Percentiles rank a stretch among this genome's conserved stretches.
phyloP scores from a whole-genome alignment of 2,888 invertebrate species.

The Luffia ferchaultella region DNA sequence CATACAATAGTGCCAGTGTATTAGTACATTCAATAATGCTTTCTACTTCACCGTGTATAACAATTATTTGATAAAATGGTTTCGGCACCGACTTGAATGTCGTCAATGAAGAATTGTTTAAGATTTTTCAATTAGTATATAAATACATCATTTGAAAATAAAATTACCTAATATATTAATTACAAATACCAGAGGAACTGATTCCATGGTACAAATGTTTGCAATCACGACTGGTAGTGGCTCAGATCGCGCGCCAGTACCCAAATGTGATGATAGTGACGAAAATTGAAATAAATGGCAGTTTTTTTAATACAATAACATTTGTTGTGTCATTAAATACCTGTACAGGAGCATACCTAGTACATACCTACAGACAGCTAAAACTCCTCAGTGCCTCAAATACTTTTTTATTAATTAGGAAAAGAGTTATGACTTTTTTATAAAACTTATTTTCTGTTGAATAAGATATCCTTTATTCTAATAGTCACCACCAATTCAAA shows the following conservation, averaged over 20 bases:
- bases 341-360: constrained; percentile 2
- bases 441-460: constrained; percentile 5
- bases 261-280: not conserved
- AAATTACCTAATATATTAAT: too few species aligned
- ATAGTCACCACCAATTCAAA: too few species aligned
- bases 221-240: constrained; percentile 6
- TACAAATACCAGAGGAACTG: constrained; percentile 8
- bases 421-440: not conserved
- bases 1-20: too few species aligned
- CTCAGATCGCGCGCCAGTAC: constrained; percentile 7
- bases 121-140: too few species aligned
- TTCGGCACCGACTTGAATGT: too few species aligned
- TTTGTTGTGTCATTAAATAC: constrained; percentile 5
- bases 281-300: not conserved
- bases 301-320: constrained; percentile 3
- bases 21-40: too few species aligned
- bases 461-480: constrained; percentile 5
- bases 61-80: too few species aligned
- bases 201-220: constrained; percentile 9
- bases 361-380: constrained; percentile 1
- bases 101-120: too few species aligned
- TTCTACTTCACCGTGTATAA: too few species aligned
- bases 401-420: constrained; percentile 3
- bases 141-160: too few species aligned
- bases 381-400: constrained; percentile 4